Percentiles rank a stretch among this genome's conserved stretches.
These are phyloP conservation scores for Sinohyriopsis cumingii DNA, from an alignment of 2,888 invertebrate species.

Conservation along the genomic window DNA sequence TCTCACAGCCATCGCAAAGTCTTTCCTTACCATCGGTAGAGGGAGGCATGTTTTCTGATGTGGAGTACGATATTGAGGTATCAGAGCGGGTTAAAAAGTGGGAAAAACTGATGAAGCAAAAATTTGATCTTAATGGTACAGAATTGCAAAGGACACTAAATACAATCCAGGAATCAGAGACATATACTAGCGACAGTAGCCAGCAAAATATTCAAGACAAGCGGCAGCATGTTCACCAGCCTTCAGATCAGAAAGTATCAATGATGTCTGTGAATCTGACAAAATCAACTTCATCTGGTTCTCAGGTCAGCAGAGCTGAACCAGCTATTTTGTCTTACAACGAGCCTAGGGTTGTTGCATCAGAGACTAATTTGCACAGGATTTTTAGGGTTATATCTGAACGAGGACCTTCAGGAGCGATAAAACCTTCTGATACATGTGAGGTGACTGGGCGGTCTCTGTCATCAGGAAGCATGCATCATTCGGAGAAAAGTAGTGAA, in stretches of 20 bases:
- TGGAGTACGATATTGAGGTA: conserved; percentile 65
- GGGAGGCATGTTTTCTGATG: conserved; percentile 65
- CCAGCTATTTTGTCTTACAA: conserved; percentile 18
- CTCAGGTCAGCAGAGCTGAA: conserved; percentile 22
- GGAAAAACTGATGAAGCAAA: conserved; percentile 59
- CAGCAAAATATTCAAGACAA: conserved; percentile 24
- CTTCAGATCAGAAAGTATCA: conserved; percentile 28
- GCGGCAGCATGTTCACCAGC: conserved; percentile 27
- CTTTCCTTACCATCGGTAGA: conserved; percentile 36
- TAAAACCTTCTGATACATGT: neutral
- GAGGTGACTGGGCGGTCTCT: too few relatives aligned
- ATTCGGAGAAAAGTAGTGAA: too few relatives aligned
- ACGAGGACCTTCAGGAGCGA: conserved; percentile 12
- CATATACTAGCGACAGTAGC: conserved; percentile 26
- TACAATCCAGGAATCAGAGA: conserved; percentile 50
- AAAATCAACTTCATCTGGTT: conserved; percentile 31
- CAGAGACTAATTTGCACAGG: conserved; percentile 45
- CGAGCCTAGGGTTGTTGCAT: conserved; percentile 48
- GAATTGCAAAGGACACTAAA: conserved; percentile 33
- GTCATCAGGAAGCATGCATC: too few relatives aligned
- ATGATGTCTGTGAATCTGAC: conserved; percentile 41
- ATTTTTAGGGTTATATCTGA: conserved; percentile 50
- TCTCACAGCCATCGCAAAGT: conserved; percentile 11
- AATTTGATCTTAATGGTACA: conserved; percentile 8
- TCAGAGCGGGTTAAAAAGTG: conserved; percentile 64